Conservation (phyloP, 2,888 invertebrate genomes). For the Heteromyza rotundicornis region DNA sequence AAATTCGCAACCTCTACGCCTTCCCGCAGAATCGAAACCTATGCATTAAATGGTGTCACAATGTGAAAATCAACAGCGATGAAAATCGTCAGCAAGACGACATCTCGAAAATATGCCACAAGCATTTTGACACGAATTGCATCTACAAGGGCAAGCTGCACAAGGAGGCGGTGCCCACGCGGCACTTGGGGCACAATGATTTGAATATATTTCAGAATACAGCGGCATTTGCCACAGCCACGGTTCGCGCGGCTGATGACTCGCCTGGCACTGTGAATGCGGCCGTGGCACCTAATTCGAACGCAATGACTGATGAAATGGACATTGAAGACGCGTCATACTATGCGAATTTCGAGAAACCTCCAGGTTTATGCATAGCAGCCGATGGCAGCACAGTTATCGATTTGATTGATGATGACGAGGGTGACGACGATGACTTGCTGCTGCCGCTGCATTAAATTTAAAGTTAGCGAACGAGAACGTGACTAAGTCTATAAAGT, state of each 20-base stretch:
- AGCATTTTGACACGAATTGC: constrained; percentile 45
- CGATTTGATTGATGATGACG: constrained; percentile 13
- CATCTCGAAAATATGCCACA: constrained; percentile 41
- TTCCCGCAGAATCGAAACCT: constrained; percentile 43
- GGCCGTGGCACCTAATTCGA: constrained; percentile 15
- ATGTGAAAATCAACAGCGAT: constrained; percentile 41
- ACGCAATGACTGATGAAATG: constrained; percentile 8
- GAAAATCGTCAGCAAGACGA: constrained; percentile 38
- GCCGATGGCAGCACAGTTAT: constrained; percentile 16
- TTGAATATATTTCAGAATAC: constrained; percentile 45
- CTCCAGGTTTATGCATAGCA: constrained; percentile 10
- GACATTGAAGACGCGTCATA: constrained; percentile 40
- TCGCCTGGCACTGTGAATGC: constrained; percentile 3
- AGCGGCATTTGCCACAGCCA: constrained; percentile 12
- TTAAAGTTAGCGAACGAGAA: not conserved
- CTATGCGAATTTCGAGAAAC: constrained; percentile 16
- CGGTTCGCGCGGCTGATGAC: not conserved
- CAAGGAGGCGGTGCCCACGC: constrained; percentile 49
- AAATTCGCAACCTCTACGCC: constrained; percentile 21
- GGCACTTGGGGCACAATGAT: constrained; percentile 46
- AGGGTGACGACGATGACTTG: constrained; percentile 21
- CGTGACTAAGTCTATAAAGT: not conserved
- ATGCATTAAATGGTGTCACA: constrained; percentile 45
- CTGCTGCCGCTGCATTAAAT: constrained; percentile 5
- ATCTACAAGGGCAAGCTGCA: constrained; percentile 37